A percentile compares a stretch with the other conserved stretches of the same genome.
Evolutionary conservation across 2,113 vertebrate genomes (phyloP).

Genomic region (Hymenochirus boettgeri): DNA sequence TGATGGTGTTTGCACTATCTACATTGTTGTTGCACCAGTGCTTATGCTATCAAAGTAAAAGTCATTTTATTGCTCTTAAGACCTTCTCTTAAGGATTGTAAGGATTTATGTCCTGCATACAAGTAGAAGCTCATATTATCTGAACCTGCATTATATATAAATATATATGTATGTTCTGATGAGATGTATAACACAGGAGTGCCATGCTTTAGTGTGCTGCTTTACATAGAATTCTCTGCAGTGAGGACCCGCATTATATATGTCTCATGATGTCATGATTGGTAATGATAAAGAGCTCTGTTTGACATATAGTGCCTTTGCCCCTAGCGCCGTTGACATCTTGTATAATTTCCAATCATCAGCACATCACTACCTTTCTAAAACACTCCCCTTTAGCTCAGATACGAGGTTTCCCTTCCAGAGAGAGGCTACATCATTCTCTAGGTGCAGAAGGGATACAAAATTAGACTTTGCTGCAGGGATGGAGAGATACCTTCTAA

Average conservation of each 20-base stretch:
- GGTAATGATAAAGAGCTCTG: constrained; percentile 24
- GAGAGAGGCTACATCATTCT: constrained; percentile 11
- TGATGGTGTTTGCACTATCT: too few relatives aligned
- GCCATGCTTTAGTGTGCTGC: constrained; percentile 13
- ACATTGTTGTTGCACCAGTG: too few relatives aligned
- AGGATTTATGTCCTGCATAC: constrained; percentile 10
- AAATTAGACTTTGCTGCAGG: constrained; percentile 10
- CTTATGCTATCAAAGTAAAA: too few relatives aligned
- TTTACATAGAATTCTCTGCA: constrained; percentile 19
- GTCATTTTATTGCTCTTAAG: too few relatives aligned
- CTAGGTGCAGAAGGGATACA: background rate
- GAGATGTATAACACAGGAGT: constrained; percentile 24
- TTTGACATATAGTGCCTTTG: constrained; percentile 22
- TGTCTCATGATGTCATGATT: constrained; percentile 28
- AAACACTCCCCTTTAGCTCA: constrained; percentile 30
- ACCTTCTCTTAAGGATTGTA: background rate
- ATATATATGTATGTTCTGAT: constrained; percentile 20
- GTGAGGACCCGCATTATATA: constrained; percentile 16
- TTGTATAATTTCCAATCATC: constrained; percentile 30
- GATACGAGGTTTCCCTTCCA: constrained; percentile 17
- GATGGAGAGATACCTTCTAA: background rate
- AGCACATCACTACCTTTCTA: constrained; percentile 24
- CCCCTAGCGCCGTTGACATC: constrained; percentile 26
- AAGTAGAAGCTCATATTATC: constrained; percentile 8
- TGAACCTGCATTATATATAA: constrained; percentile 13